Evolutionary conservation across 2,797 vertebrate genomes (phyloP).

Genomic region (Halcyon smyrnensis): DNA sequence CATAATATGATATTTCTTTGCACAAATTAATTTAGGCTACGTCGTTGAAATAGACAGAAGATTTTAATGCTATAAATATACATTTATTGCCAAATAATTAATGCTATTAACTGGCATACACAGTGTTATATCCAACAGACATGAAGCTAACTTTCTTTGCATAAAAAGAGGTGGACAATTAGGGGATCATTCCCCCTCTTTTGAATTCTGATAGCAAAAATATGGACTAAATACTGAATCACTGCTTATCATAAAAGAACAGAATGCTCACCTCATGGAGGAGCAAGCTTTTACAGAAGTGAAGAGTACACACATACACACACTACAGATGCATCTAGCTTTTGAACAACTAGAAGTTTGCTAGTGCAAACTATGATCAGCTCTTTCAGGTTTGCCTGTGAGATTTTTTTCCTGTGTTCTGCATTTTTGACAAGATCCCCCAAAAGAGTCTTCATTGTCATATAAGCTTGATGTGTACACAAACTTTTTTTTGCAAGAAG

Average conservation of each 20-base stretch:
- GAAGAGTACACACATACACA: background rate
- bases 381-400: background rate
- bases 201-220: background rate
- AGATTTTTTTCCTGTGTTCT: background rate
- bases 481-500: slow-evolving; percentile 42
- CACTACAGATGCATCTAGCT: background rate
- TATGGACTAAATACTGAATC: background rate
- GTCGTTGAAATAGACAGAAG: background rate
- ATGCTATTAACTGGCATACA: background rate
- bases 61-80: background rate
- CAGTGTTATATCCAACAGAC: background rate
- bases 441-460: background rate
- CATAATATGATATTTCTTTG: background rate
- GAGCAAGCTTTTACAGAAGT: background rate
- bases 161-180: background rate
- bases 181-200: background rate
- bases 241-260: background rate
- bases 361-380: background rate
- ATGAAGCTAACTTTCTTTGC: background rate
- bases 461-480: background rate
- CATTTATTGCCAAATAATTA: background rate
- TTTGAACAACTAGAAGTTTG: background rate
- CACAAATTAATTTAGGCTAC: background rate
- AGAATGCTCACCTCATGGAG: background rate
- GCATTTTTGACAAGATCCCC: background rate